These are phyloP conservation scores for Podarcis siculus DNA, from an alignment of 2,797 vertebrate genomes.

Conservation along the genomic window DNA sequence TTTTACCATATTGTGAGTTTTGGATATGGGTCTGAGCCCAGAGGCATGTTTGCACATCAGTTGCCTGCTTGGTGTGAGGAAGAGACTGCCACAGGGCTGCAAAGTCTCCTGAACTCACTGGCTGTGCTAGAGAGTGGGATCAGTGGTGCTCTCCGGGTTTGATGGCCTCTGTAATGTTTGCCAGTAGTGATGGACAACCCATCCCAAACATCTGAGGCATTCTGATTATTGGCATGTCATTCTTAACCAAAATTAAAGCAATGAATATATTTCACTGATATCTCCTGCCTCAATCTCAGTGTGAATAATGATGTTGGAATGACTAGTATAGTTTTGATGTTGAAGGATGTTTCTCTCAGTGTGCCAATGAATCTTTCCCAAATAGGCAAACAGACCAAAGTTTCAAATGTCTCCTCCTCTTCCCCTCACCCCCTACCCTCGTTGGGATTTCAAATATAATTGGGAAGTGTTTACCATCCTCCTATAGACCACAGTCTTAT, in stretches of 20 bases:
- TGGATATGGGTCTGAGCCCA: neutral
- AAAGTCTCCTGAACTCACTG: neutral
- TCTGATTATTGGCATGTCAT: neutral
- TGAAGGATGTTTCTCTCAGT: neutral
- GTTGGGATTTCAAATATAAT: constrained; percentile 20
- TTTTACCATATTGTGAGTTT: neutral
- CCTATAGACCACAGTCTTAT: neutral
- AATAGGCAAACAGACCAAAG: constrained; percentile 32
- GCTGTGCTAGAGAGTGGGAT: neutral
- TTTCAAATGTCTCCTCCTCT: neutral
- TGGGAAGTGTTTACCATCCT: accelerated
- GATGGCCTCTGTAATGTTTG: neutral
- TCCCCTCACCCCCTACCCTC: neutral
- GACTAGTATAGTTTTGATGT: neutral
- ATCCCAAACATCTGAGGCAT: neutral
- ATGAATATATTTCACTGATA: neutral
- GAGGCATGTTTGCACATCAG: neutral
- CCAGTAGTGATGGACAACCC: neutral
- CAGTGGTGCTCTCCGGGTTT: neutral
- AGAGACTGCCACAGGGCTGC: neutral
- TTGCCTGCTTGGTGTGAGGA: neutral
- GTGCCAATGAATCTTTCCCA: neutral
- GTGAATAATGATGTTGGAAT: neutral
- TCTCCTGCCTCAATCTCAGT: neutral
- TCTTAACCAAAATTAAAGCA: neutral